These are phyloP conservation scores for Equus quagga DNA, from an alignment of 2,113 vertebrate genomes.

Conservation along the genomic window DNA sequence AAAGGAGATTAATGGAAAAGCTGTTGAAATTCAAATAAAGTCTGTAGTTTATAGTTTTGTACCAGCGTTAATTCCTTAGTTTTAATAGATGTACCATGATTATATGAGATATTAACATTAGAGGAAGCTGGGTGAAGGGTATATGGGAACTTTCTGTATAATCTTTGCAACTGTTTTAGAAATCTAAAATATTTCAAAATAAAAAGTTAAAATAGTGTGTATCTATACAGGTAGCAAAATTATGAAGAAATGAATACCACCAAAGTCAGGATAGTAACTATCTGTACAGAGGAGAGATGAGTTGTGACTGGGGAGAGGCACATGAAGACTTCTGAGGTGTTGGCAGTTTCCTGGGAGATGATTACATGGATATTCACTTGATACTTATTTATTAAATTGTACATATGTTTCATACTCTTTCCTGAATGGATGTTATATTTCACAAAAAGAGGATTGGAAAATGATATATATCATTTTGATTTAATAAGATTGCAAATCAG, in stretches of 20 bases:
- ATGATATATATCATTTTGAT: conserved; percentile 20
- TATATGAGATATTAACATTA: not conserved
- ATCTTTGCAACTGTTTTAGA: not conserved
- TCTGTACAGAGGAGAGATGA: not conserved
- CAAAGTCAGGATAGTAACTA: not conserved
- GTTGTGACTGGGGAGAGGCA: not conserved
- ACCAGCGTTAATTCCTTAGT: not conserved
- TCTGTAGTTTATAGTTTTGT: conserved; percentile 16
- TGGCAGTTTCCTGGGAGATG: not conserved
- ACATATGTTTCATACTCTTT: not conserved
- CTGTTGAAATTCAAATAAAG: not conserved
- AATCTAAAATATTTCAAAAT: conserved; percentile 26
- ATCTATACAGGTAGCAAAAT: not conserved
- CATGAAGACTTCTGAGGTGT: not conserved
- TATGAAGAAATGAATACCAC: conserved; percentile 25
- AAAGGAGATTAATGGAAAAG: conserved; percentile 10
- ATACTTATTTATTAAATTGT: conserved; percentile 44
- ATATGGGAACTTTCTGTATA: conserved; percentile 15
- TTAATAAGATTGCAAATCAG: conserved; percentile 12
- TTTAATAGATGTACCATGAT: conserved; percentile 12
- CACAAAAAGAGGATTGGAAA: conserved; percentile 34
- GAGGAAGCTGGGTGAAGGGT: not conserved
- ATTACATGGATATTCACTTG: not conserved
- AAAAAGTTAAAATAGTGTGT: conserved; percentile 14
- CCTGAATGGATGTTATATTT: conserved; percentile 11